phyloP scores from a whole-genome alignment of 2,888 invertebrate genomes.

The Archips xylosteana region DNA sequence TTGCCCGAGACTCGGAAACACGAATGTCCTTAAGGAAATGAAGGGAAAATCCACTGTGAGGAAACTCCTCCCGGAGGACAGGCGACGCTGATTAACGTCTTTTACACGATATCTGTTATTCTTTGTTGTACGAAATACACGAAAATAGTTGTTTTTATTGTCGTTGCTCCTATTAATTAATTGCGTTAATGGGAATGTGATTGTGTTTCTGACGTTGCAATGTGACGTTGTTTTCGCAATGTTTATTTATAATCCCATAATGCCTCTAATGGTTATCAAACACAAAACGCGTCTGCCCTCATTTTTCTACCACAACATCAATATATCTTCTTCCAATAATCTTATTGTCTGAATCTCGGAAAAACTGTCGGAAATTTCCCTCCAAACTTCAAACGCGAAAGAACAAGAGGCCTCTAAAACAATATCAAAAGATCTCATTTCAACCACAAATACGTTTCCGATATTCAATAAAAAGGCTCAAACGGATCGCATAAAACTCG shows the following conservation, averaged over 20 bases:
- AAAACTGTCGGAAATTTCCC: conserved; percentile 62
- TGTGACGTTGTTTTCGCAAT: conserved; percentile 12
- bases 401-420: conserved; percentile 69
- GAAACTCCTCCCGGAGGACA: conserved; percentile 54
- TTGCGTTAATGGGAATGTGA: conserved; percentile 49
- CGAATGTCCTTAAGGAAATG: conserved; percentile 72
- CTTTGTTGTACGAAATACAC: conserved; percentile 55
- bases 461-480: conserved; percentile 79
- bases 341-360: conserved; percentile 47
- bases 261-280: conserved; percentile 7
- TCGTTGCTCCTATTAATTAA: conserved; percentile 50
- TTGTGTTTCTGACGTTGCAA: conserved; percentile 41
- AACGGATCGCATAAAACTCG: conserved; percentile 69
- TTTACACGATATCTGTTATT: conserved; percentile 58
- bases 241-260: conserved; percentile 10
- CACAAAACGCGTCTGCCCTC: conserved; percentile 1
- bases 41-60: conserved; percentile 61
- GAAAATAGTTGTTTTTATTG: conserved; percentile 55
- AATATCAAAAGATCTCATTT: conserved; percentile 74
- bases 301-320: conserved; percentile 12
- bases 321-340: conserved; percentile 27
- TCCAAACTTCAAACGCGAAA: conserved; percentile 65
- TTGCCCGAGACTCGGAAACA: conserved; percentile 65
- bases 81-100: conserved; percentile 67
- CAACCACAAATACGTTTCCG: conserved; percentile 75